Conservation (phyloP, 2,113 vertebrate genomes). For the Sarotherodon lohbergeri region DNA sequence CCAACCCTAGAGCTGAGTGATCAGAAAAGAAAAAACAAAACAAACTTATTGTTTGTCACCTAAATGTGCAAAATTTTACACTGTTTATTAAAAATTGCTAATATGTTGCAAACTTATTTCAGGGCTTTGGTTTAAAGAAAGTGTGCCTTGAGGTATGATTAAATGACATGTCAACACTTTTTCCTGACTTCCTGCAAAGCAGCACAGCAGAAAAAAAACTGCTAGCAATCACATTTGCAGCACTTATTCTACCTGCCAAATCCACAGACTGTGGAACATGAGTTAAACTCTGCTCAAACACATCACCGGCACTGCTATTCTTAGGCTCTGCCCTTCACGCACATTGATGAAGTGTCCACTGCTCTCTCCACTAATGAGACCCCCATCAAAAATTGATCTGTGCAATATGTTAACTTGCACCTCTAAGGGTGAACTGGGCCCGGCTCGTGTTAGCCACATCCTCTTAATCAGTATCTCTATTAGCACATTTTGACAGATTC, state of each 20-base stretch:
- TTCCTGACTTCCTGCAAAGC: background rate
- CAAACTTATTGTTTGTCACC: background rate
- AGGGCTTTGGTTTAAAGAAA: background rate
- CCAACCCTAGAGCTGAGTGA: background rate
- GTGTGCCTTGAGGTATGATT: fast-evolving
- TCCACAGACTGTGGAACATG: background rate
- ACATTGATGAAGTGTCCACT: slow-evolving; percentile 55
- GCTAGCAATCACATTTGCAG: background rate
- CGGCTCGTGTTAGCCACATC: slow-evolving; percentile 11
- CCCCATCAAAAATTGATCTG: slow-evolving; percentile 61
- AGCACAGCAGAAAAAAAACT: background rate
- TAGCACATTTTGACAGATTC: slow-evolving; percentile 27
- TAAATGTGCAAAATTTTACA: background rate
- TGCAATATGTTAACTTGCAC: slow-evolving; percentile 31
- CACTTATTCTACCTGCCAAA: background rate
- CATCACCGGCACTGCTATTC: slow-evolving; percentile 41
- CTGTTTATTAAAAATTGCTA: background rate
- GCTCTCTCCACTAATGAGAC: slow-evolving; percentile 50
- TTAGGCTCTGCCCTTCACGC: slow-evolving; percentile 58
- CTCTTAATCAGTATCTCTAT: slow-evolving; percentile 42
- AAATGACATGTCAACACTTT: background rate
- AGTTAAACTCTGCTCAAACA: background rate
- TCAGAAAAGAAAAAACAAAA: background rate
- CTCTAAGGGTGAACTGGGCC: slow-evolving; percentile 12
- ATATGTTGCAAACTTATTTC: background rate